Percentiles rank a stretch among this genome's conserved stretches.
Conservation (phyloP, 2,797 vertebrate genomes). For the Parotocinclus haroldoi region DNA sequence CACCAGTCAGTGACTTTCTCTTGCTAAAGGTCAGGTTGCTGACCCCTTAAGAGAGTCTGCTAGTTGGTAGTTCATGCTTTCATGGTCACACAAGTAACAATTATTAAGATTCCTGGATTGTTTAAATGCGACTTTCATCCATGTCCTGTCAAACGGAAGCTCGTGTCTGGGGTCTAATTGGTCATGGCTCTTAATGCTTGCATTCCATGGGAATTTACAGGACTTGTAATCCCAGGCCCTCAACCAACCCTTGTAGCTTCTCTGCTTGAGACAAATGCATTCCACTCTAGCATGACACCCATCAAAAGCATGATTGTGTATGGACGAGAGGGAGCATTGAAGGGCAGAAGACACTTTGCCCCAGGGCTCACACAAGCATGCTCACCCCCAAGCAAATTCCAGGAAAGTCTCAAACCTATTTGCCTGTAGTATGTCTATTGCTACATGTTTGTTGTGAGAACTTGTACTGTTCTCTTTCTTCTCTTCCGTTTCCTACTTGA, state of each 20-base stretch:
- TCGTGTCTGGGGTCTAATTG: slow-evolving; percentile 59
- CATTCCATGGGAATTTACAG: slow-evolving; percentile 68
- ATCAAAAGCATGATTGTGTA: slow-evolving; percentile 69
- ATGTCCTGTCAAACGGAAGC: slow-evolving; percentile 41
- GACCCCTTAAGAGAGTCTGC: slow-evolving; percentile 53
- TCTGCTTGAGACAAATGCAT: slow-evolving; percentile 60
- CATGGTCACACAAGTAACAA: slow-evolving; percentile 18
- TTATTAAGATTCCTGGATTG: background rate
- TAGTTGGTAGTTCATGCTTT: slow-evolving; percentile 36
- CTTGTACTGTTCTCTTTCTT: slow-evolving; percentile 12
- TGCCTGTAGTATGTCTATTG: slow-evolving; percentile 28
- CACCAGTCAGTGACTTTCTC: slow-evolving; percentile 54
- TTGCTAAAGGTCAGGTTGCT: slow-evolving; percentile 55
- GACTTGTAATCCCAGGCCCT: slow-evolving; percentile 53
- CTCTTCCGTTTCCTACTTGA: slow-evolving; percentile 22
- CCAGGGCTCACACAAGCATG: slow-evolving; percentile 37
- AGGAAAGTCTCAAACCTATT: slow-evolving; percentile 56
- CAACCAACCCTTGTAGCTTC: slow-evolving; percentile 52
- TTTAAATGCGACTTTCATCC: slow-evolving; percentile 6
- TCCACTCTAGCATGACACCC: slow-evolving; percentile 59
- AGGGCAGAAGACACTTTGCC: slow-evolving; percentile 60
- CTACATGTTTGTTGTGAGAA: slow-evolving; percentile 9
- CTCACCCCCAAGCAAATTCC: slow-evolving; percentile 37
- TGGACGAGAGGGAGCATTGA: slow-evolving; percentile 59
- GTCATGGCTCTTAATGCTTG: slow-evolving; percentile 55